Evolutionary conservation across 1,140 invertebrate genomes (phyloP).

Genomic region (Drosophila parabipectinata): DNA sequence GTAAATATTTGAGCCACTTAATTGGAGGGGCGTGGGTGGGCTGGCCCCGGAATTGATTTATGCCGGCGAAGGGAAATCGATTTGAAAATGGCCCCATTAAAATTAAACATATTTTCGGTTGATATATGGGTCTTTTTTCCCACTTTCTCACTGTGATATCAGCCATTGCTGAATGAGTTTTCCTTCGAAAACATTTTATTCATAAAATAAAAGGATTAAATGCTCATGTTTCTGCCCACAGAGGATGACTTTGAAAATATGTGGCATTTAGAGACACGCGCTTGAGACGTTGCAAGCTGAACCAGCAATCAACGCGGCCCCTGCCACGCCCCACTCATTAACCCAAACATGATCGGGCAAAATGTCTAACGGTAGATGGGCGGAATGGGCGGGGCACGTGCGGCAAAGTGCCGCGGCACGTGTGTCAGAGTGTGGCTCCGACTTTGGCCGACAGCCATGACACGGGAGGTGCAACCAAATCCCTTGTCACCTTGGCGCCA

Average conservation of each 20-base stretch:
- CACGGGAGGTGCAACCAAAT: constrained; percentile 39
- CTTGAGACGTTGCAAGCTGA: constrained; percentile 59
- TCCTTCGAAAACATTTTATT: background rate
- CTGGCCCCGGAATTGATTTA: constrained; percentile 62
- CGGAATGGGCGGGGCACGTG: constrained; percentile 63
- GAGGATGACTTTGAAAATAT: constrained; percentile 43
- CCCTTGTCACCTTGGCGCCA: constrained; percentile 56
- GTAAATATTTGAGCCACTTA: constrained; percentile 81
- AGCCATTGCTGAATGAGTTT: background rate
- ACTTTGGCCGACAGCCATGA: constrained; percentile 31
- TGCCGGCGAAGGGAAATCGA: constrained; percentile 48
- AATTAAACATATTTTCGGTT: constrained; percentile 35
- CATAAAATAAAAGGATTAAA: constrained; percentile 2
- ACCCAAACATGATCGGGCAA: constrained; percentile 75
- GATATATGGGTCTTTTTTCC: constrained; percentile 21
- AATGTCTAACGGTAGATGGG: constrained; percentile 72
- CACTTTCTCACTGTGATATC: background rate
- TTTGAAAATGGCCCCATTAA: constrained; percentile 38
- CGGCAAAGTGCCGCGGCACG: constrained; percentile 57
- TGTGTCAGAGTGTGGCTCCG: constrained; percentile 31
- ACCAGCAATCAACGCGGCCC: constrained; percentile 69
- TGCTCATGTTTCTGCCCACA: background rate
- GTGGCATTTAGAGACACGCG: constrained; percentile 22
- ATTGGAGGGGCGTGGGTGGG: constrained; percentile 61
- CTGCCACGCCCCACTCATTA: constrained; percentile 78